Percentiles rank a stretch among this genome's conserved stretches.
Evolutionary conservation across 2,113 vertebrate species (phyloP).

Genomic region (Fregata magnificens): DNA sequence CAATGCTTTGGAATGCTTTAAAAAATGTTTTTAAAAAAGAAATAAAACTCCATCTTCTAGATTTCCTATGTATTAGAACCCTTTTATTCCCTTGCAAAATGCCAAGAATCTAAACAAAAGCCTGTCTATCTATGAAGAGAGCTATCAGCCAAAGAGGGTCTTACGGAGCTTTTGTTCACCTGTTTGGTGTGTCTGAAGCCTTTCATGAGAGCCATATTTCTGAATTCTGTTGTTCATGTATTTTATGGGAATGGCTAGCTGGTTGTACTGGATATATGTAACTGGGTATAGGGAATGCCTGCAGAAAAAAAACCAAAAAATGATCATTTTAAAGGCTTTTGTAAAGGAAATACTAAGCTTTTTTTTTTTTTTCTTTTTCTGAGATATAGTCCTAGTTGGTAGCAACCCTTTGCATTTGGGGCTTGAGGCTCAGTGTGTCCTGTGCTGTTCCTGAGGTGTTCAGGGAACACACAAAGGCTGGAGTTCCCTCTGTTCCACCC

Average conservation of each 20-base stretch:
- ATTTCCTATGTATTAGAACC: neutral
- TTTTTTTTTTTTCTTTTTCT: too few relatives aligned
- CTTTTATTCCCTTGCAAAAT: neutral
- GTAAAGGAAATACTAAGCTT: neutral
- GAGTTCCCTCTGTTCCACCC: neutral
- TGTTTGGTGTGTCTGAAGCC: neutral
- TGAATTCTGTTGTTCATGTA: neutral
- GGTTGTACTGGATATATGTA: neutral
- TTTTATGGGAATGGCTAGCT: neutral
- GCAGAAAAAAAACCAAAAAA: neutral
- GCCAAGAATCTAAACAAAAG: slow-evolving; percentile 8
- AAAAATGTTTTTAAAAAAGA: neutral
- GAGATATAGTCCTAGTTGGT: neutral
- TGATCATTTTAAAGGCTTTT: neutral
- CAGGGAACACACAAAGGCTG: neutral
- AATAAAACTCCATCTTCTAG: neutral
- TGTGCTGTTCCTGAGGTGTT: neutral
- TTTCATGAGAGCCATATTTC: neutral
- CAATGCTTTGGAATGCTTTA: neutral
- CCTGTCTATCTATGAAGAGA: neutral
- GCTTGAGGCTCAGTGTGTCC: neutral
- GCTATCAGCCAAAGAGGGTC: neutral
- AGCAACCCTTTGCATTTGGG: neutral
- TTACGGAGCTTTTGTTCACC: neutral
- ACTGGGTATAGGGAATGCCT: fast-evolving